Evolutionary conservation across 2,113 vertebrate species (phyloP).

Genomic region (Myrmecophaga tridactyla): DNA sequence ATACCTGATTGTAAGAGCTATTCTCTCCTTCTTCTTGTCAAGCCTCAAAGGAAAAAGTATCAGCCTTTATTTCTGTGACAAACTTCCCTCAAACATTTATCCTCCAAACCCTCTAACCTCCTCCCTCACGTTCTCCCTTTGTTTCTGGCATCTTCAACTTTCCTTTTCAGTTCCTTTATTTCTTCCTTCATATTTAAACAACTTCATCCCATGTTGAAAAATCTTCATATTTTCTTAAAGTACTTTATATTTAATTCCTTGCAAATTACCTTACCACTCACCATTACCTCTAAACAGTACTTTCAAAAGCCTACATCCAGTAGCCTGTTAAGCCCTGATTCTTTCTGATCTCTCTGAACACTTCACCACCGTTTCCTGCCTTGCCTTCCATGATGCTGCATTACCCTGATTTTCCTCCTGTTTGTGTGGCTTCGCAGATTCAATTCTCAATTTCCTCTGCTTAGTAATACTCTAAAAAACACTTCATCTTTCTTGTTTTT

Average conservation of each 20-base stretch:
- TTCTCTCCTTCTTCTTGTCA: neutral
- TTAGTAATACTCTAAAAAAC: too few species aligned
- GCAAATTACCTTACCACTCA: neutral
- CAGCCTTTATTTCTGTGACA: neutral
- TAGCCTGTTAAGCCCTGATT: neutral
- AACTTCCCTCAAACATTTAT: neutral
- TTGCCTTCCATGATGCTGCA: neutral
- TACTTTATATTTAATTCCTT: neutral
- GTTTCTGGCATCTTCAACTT: neutral
- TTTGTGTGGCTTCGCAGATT: neutral
- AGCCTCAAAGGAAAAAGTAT: neutral
- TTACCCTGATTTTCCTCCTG: neutral
- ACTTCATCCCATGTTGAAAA: neutral
- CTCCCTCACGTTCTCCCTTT: neutral
- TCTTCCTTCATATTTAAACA: neutral
- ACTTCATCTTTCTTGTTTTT: neutral
- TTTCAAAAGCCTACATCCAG: neutral
- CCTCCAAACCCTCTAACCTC: neutral
- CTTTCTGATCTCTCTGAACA: neutral
- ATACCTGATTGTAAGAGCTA: neutral
- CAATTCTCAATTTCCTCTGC: neutral
- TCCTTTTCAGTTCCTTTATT: neutral
- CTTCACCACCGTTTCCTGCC: neutral
- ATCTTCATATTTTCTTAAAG: neutral
- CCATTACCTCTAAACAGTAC: neutral